Base-by-base conservation (phyloP, 2,888 invertebrate genomes). In the Marasmarcha lunaedactyla region DNA sequence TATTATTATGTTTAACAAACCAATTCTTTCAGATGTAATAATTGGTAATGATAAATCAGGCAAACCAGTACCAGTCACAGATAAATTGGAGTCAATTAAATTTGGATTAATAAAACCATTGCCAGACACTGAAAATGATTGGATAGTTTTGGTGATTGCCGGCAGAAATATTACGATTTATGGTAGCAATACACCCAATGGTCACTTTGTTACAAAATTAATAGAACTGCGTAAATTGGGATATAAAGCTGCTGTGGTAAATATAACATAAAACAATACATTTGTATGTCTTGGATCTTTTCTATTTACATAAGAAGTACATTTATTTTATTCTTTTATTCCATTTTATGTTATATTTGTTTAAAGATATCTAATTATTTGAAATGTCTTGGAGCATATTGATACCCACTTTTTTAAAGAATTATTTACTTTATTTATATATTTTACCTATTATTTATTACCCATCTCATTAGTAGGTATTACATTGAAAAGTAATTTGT, bases 141-240 rank as follows among this genome's bases (percentile, higher is more conserved):
- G 78, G 86, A 86, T 79, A 46, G 87, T 78, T 2, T 47, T 93
- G 5, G 69, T 89, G 0, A 58, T 89, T 20, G 85, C 85, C 13
- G 88, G 88, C 13, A 86, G 87, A 73, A 90, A 90, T 70, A 83
- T 83, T 47, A 78, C 85, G 12, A 77, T 89, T 15, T 63, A 85
- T 38, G 73, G 83, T 15, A 77, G 78, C 12, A 56, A 72, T 25
- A 59, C 54, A 15, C 77, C 85, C 6, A 83, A 87, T 33, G 92
- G 92, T 9, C 71, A 78, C 13, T 73, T 86, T 43, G 53, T 66
- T n/a, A 71, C 86, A 56, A 92, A 92, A 71, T 45, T 89, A 10
- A 77, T 86, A 42, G 91, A 92, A 52, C 70, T 93, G 12, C 57
- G 71, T 48, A 59, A 77, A 38, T 59, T 92, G 41, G 89, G 89